Evolutionary conservation across 2,888 invertebrate genomes (phyloP), one percentile per base, ranked within the genome.

Genomic region (Salticus scenicus): DNA sequence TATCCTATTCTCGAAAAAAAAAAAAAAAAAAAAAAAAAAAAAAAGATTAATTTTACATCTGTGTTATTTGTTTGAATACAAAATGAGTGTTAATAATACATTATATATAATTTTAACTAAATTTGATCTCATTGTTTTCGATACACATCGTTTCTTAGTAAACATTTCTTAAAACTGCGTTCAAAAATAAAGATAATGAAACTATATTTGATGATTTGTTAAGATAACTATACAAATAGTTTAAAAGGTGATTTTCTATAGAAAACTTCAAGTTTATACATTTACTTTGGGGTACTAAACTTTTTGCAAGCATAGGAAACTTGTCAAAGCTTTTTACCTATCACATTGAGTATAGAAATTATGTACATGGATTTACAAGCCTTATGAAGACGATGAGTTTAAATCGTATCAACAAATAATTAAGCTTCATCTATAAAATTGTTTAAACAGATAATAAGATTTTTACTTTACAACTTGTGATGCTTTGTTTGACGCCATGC

Each of bases 331-430:
- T 72, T 64, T n/a, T n/a, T 42, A 75, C 64, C 82, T 82, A 82
- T 82, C 70, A 82, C 75, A 75, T 70, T 41, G 37, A 81, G 30
- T 71, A 37, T 82, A 75, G 75, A 82, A 82, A 82, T 75, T 82
- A 82, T 82, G 63, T 82, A 82, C 82, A 82, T 47, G 30, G 75
- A 82, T 82, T 75, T 82, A 82, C 82, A 82, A 57, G 57, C 57
- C 24, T 20, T 57, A 24, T 57, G 57, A 57, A 57, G 57, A 57
- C 57, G 17, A 5, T 5, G 5, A 37, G 17, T 47, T n/a, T 2
- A n/a, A 47, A 47, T 47, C 47, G 2, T 37, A 8, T 47, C 17
- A 47, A 47, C 47, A 17, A 17, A 47, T 47, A 12, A 17, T 17
- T 47, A 47, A 47, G 17, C 17, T 17, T 47, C 17, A 37, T 37